These are phyloP conservation scores for Torymus auratus DNA, from an alignment of 2,888 invertebrate genomes.

Conservation along the genomic window DNA sequence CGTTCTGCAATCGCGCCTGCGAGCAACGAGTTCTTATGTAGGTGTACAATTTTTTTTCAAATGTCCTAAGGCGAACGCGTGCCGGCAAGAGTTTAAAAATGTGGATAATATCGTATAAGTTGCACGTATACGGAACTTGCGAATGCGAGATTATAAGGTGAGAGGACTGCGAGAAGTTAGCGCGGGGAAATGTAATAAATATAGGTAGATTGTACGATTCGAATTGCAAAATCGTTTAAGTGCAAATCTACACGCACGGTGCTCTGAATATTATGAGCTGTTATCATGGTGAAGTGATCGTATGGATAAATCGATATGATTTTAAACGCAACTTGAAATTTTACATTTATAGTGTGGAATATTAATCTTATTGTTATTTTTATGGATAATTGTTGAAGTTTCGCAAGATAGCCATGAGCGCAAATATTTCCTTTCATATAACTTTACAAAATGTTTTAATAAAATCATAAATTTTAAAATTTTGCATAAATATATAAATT, in stretches of 20 bases:
- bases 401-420: no score
- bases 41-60: background rate
- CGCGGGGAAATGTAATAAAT: slow-evolving; percentile 18
- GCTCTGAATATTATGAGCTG: slow-evolving; percentile 12
- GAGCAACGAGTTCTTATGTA: no score
- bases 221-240: slow-evolving; percentile 36
- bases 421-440: no score
- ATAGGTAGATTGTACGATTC: background rate
- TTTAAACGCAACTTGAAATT: slow-evolving; percentile 10
- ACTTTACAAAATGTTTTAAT: no score
- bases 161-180: slow-evolving; percentile 4
- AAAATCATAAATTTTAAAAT: no score
- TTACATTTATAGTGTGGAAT: background rate
- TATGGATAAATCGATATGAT: slow-evolving; percentile 15
- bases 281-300: slow-evolving; percentile 31
- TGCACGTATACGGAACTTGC: background rate
- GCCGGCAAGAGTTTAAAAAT: no score
- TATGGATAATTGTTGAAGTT: no score
- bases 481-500: no score
- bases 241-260: background rate
- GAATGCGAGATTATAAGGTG: background rate
- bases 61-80: no score
- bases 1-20: no score
- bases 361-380: slow-evolving; percentile 15
- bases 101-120: background rate